Percentiles rank a stretch among this genome's conserved stretches.
Evolutionary conservation across 2,888 invertebrate genomes (phyloP).

Genomic region (Torymus texanus): DNA sequence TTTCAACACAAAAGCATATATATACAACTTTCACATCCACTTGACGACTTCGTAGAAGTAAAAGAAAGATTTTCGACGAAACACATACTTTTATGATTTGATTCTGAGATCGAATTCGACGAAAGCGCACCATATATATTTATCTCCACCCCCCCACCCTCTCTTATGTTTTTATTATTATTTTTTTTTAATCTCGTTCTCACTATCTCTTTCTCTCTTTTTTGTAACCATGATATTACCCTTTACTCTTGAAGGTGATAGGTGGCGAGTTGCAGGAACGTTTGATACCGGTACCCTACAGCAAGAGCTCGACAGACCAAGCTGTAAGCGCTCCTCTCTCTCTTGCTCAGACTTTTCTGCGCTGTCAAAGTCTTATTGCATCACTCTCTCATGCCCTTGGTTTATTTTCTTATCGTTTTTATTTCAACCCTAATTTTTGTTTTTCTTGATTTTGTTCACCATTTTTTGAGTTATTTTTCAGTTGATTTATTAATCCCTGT

Average conservation of each 20-base stretch:
- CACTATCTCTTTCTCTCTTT: constrained; percentile 47
- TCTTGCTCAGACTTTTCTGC: constrained; percentile 72
- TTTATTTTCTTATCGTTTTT: constrained; percentile 25
- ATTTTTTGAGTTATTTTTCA: too few species aligned
- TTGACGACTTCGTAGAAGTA: too few species aligned
- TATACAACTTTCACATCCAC: background rate
- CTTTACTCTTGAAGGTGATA: constrained; percentile 99
- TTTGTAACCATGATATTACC: constrained; percentile 85
- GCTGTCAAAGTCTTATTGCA: constrained; percentile 54
- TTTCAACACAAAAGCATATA: background rate
- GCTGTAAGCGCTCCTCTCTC: constrained; percentile 91
- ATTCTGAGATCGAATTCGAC: background rate
- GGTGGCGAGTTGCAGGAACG: constrained; percentile 99
- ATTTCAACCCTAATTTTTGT: background rate
- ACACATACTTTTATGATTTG: too few species aligned
- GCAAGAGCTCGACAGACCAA: constrained; percentile 99
- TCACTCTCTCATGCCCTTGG: constrained; percentile 10
- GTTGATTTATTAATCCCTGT: too few species aligned
- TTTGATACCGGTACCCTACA: constrained; percentile 99
- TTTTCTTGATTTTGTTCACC: background rate
- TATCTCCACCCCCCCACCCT: background rate
- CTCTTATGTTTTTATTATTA: constrained; percentile 19
- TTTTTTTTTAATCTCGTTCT: constrained; percentile 17
- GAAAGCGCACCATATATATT: constrained; percentile 13
- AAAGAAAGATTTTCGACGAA: too few species aligned